Evolutionary conservation across 2,888 invertebrate species (phyloP).

Genomic region (Drosophila aldrichi): DNA sequence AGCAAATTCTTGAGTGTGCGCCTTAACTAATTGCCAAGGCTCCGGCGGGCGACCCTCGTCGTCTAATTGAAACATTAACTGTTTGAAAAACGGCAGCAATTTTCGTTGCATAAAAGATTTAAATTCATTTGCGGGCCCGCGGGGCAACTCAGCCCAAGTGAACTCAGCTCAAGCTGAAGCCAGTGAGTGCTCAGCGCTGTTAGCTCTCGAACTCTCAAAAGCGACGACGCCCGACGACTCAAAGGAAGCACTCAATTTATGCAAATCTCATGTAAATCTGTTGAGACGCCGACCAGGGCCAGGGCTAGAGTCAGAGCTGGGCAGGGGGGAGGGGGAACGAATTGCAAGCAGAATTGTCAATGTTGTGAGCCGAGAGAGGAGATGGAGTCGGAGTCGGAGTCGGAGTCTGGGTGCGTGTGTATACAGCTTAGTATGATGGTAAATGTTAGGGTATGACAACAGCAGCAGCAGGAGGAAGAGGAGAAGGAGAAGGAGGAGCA

Average conservation of each 20-base stretch:
- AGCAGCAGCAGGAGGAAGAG: background rate
- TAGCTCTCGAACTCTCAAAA: conserved; percentile 29
- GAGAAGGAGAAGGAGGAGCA: background rate
- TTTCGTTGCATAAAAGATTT: conserved; percentile 71
- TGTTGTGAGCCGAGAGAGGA: background rate
- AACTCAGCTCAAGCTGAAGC: background rate
- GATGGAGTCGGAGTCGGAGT: background rate
- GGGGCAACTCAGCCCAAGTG: conserved; percentile 6
- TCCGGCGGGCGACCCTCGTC: conserved; percentile 28
- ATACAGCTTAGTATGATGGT: conserved; percentile 53
- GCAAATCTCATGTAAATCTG: conserved; percentile 84
- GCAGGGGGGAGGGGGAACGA: background rate
- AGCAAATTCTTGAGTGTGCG: conserved; percentile 7
- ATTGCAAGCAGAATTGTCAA: conserved; percentile 63
- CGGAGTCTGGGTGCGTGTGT: conserved; percentile 15
- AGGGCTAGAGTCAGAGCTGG: too few species aligned
- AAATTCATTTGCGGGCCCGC: conserved; percentile 69
- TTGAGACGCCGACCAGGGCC: conserved; percentile 53
- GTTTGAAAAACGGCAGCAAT: conserved; percentile 70
- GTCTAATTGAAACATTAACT: conserved; percentile 80
- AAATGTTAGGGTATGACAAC: conserved; percentile 35
- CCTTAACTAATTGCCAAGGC: conserved; percentile 52
- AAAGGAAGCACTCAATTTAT: conserved; percentile 83
- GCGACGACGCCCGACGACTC: conserved; percentile 55
- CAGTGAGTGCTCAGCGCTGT: background rate